Evolutionary conservation across 2,113 vertebrate species (phyloP).

Genomic region (Engraulis encrasicolus): DNA sequence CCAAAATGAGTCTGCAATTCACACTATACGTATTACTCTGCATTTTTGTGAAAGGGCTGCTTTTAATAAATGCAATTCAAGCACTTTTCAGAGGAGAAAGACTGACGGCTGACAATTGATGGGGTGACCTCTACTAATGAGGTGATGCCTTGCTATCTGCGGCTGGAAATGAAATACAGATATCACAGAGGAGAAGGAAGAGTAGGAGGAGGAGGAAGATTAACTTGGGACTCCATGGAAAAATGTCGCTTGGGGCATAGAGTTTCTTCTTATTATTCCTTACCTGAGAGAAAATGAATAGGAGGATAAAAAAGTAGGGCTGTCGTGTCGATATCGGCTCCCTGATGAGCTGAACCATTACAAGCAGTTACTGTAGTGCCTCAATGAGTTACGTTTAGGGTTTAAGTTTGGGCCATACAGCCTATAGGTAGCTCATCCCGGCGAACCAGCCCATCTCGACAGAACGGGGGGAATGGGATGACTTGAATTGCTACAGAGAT

Average conservation of each 20-base stretch:
- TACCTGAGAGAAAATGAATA: constrained; percentile 32
- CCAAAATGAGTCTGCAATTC: background rate
- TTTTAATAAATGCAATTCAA: constrained; percentile 51
- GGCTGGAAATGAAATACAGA: constrained; percentile 26
- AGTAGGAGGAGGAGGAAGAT: background rate
- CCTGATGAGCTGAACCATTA: too few species aligned
- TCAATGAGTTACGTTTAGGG: too few species aligned
- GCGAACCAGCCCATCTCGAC: too few species aligned
- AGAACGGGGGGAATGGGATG: background rate
- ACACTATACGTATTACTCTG: background rate
- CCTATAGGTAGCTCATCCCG: too few species aligned
- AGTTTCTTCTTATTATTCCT: background rate
- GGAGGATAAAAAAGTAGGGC: too few species aligned
- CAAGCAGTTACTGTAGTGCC: too few species aligned
- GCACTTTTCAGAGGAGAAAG: constrained; percentile 37
- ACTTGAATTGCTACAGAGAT: background rate
- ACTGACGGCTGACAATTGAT: constrained; percentile 43
- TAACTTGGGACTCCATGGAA: background rate
- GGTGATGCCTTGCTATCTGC: constrained; percentile 51
- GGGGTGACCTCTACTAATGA: constrained; percentile 62
- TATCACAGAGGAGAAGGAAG: constrained; percentile 27
- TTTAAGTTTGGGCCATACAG: too few species aligned
- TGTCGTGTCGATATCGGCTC: too few species aligned
- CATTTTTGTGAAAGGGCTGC: constrained; percentile 24
- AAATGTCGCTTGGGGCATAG: background rate